Percentiles rank a stretch among this genome's conserved stretches.
Conservation (phyloP, 1,140 invertebrate genomes). For the Microvelia longipes region DNA sequence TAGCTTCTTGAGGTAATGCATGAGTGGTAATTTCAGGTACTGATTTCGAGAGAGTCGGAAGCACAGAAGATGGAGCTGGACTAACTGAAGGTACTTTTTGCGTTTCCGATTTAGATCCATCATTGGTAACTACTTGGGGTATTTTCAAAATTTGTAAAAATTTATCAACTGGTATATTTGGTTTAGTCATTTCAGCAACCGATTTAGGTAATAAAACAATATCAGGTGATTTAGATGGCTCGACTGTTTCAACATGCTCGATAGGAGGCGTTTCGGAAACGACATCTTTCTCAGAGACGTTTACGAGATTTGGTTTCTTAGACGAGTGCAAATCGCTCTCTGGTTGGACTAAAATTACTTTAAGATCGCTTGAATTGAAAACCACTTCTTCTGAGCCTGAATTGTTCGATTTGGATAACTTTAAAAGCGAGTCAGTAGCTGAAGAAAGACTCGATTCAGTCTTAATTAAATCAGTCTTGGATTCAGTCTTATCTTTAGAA, state of each 20-base stretch:
- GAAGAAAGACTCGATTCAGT: not conserved
- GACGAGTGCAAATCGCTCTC: not conserved
- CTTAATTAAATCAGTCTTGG: not conserved
- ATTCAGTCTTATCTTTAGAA: not conserved
- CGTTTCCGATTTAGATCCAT: too few species aligned
- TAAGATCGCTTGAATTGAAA: not conserved
- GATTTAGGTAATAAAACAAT: not conserved
- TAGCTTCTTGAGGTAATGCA: too few species aligned
- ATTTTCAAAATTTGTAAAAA: not conserved
- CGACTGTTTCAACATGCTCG: not conserved
- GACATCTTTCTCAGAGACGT: not conserved
- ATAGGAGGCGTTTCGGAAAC: not conserved
- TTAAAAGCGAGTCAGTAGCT: not conserved
- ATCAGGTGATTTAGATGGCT: not conserved
- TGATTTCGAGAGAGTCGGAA: too few species aligned
- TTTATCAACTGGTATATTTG: not conserved
- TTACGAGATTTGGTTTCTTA: not conserved
- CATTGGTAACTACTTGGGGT: not conserved
- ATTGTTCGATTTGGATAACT: not conserved
- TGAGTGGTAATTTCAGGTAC: too few species aligned
- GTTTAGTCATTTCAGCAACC: not conserved
- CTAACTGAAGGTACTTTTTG: too few species aligned
- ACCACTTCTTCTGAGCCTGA: not conserved
- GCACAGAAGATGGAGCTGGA: too few species aligned
- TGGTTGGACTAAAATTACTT: not conserved